Evolutionary conservation across 2,888 invertebrate genomes (phyloP), one percentile per base, ranked within the genome.

Genomic region (Trachelus troglodyta): DNA sequence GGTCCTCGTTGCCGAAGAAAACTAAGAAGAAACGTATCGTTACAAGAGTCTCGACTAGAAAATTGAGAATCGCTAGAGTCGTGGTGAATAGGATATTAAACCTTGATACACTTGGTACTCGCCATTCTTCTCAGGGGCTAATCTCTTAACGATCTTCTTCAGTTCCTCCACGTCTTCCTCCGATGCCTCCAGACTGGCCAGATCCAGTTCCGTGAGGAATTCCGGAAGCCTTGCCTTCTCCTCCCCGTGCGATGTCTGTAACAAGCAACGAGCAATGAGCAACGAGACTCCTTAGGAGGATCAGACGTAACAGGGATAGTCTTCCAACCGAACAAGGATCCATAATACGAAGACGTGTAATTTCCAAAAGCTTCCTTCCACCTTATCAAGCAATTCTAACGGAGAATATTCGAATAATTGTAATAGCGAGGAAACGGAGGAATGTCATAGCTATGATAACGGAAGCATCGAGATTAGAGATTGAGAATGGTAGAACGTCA

Each of bases 41-140:
- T 34, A 34, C 3, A 31, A 15, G 33, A 71, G 11, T 31, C 31
- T 31, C 1, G 4, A 33, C 2, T 34, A 3, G 15, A 23, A 71
- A 71, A 33, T 31, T 2, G 3, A 3, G 12, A 11, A 6, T 4
- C 15, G 71, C 33, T 71, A 12, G 30, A 33, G 31, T 73, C 76
- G 78, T 73, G 78, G 75, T 77, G 77, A 77, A 68, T 71, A 34
- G 75, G 73, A 75, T 75, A 73, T 78, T 75, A 82, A 88, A 90
- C 90, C 90, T 91, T 90, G 90, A 82, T 88, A 90, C 81, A 89
- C 86, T 88, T 90, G 88, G 89, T 91, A 91, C 90, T 91, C 90
- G 90, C 90, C 91, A 90, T 90, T 90, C 87, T 90, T 90, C 86
- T 90, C 89, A 4, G 91, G 90, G 77, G 90, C 89, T 79, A 91